A percentile compares a stretch with the other conserved stretches of the same genome.
Evolutionary conservation across 2,888 invertebrate genomes (phyloP).

Genomic region (Coelinius sp.): DNA sequence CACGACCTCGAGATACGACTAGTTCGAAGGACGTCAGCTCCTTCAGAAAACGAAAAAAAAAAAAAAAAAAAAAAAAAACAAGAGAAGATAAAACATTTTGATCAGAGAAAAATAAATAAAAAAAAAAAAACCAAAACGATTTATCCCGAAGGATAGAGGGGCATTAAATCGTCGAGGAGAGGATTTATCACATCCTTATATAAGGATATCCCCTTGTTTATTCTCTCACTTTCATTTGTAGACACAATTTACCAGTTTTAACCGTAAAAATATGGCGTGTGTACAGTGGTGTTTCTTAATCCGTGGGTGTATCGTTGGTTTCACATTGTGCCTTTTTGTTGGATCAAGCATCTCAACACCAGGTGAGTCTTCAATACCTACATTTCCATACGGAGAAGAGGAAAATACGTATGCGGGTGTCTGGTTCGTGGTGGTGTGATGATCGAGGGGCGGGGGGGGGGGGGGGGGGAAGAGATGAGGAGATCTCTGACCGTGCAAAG

Average conservation of each 20-base stretch:
- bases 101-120: not conserved
- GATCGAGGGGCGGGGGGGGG: too few species aligned
- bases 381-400: not conserved
- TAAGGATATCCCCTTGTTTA: not conserved
- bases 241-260: not conserved
- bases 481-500: not conserved
- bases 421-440: too few species aligned
- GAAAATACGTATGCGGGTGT: not conserved
- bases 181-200: too few species aligned
- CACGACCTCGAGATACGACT: constrained; percentile 33
- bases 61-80: not conserved
- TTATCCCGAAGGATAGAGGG: constrained; percentile 1
- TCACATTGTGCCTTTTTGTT: constrained; percentile 44
- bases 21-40: constrained; percentile 36
- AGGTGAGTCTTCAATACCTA: constrained; percentile 39
- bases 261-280: constrained; percentile 50
- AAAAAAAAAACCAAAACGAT: not conserved
- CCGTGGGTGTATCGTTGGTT: constrained; percentile 40
- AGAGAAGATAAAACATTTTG: too few species aligned
- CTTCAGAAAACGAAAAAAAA: not conserved
- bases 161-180: constrained; percentile 17
- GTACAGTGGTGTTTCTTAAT: constrained; percentile 30
- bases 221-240: too few species aligned
- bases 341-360: constrained; percentile 40
- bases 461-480: not conserved